phyloP scores from a whole-genome alignment of 2,797 vertebrate genomes.

The Tragopan temminckii region DNA sequence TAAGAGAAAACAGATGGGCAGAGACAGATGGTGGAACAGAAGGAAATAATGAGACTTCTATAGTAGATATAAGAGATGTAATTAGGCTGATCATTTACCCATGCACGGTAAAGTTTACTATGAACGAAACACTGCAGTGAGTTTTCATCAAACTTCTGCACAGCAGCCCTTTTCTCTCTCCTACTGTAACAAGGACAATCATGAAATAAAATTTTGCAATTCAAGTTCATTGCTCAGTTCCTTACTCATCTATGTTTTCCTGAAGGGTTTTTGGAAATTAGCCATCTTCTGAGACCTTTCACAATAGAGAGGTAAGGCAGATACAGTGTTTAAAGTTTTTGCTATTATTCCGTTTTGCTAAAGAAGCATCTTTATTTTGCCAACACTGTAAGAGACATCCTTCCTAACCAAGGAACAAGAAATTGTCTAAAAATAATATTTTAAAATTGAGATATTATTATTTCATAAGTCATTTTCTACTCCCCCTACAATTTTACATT shows the following conservation, averaged over 20 bases:
- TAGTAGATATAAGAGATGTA: constrained; percentile 15
- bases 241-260: background rate
- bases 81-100: constrained; percentile 25
- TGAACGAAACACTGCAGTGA: background rate
- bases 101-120: background rate
- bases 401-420: background rate
- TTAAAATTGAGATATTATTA: background rate
- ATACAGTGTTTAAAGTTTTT: background rate
- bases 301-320: background rate
- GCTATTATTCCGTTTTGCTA: background rate
- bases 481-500: background rate
- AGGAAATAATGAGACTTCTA: constrained; percentile 24
- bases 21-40: constrained; percentile 60
- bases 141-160: background rate
- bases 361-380: constrained; percentile 18
- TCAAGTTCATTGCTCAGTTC: background rate
- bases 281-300: constrained; percentile 5
- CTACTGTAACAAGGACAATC: background rate
- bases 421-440: background rate
- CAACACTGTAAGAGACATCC: background rate
- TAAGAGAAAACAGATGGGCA: constrained; percentile 51
- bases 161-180: background rate
- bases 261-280: constrained; percentile 45
- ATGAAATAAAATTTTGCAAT: background rate
- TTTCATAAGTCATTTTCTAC: background rate